Conservation (phyloP, 2,797 vertebrate species). For the Gymnodraco acuticeps region DNA sequence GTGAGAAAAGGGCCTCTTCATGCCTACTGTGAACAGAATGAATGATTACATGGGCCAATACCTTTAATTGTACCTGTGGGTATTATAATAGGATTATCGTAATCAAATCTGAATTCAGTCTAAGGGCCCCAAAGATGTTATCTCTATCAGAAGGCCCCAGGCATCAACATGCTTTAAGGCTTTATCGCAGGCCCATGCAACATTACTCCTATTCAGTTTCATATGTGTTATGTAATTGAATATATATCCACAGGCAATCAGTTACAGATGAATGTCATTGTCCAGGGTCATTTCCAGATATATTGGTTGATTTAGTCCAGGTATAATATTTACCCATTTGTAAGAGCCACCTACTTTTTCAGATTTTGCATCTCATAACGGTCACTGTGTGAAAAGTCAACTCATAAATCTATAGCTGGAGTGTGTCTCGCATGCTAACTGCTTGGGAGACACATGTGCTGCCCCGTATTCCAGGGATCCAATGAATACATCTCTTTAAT, state of each 20-base stretch:
- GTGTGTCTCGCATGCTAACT: not conserved
- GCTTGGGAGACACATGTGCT: not conserved
- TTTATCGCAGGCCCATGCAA: not conserved
- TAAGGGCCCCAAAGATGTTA: not conserved
- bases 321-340: not conserved
- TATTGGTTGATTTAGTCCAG: not conserved
- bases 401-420: not conserved
- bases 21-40: not conserved
- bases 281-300: not conserved
- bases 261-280: not conserved
- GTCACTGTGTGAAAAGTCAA: not conserved
- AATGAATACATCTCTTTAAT: constrained; percentile 6
- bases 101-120: not conserved
- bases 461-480: not conserved
- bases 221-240: not conserved
- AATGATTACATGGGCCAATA: too few species aligned
- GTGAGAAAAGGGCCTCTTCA: not conserved
- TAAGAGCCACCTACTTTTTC: not conserved
- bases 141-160: not conserved
- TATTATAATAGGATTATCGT: not conserved
- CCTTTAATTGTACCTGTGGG: not conserved
- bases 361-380: not conserved
- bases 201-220: not conserved
- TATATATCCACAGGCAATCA: not conserved
- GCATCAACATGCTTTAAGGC: not conserved